A percentile compares a stretch with the other conserved stretches of the same genome.
Evolutionary conservation across 2,888 invertebrate genomes (phyloP).

Genomic region (Bembecia ichneumoniformis): DNA sequence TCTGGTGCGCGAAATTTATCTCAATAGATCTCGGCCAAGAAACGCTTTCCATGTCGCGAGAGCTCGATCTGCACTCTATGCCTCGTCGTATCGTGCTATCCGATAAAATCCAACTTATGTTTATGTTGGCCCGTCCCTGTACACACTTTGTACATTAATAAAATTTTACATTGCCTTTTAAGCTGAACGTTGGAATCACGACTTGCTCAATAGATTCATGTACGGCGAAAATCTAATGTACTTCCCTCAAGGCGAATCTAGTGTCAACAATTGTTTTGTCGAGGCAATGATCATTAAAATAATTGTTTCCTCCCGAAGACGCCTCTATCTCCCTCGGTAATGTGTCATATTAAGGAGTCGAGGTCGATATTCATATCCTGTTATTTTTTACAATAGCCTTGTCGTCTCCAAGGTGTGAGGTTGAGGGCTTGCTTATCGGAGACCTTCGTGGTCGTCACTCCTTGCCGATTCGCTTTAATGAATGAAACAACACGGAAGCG

Average conservation of each 20-base stretch:
- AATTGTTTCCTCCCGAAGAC: slow-evolving; percentile 33
- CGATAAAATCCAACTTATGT: slow-evolving; percentile 33
- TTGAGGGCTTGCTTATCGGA: slow-evolving; percentile 25
- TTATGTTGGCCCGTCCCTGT: slow-evolving; percentile 18
- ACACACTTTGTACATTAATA: neutral
- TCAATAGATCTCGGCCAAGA: slow-evolving; percentile 42
- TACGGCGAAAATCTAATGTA: slow-evolving; percentile 9
- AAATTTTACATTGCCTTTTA: slow-evolving; percentile 10
- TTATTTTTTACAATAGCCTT: slow-evolving; percentile 44
- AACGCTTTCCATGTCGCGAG: slow-evolving; percentile 56
- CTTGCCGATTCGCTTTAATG: too few relatives aligned
- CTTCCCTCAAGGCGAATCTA: slow-evolving; percentile 19
- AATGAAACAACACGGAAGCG: slow-evolving; percentile 3
- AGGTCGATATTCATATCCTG: slow-evolving; percentile 49
- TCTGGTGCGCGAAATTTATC: slow-evolving; percentile 35
- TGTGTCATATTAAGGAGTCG: slow-evolving; percentile 38
- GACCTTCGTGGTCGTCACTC: too few relatives aligned
- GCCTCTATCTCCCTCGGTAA: slow-evolving; percentile 23
- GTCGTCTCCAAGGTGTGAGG: slow-evolving; percentile 21
- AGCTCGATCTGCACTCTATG: slow-evolving; percentile 33
- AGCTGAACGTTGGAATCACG: slow-evolving; percentile 1
- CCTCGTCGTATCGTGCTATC: slow-evolving; percentile 24
- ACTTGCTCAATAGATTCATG: neutral
- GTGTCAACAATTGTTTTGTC: slow-evolving; percentile 32
- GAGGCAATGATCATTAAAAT: slow-evolving; percentile 38